These are phyloP conservation scores for Procambarus virginalis DNA, from an alignment of 1,140 invertebrate genomes.

Conservation along the genomic window DNA sequence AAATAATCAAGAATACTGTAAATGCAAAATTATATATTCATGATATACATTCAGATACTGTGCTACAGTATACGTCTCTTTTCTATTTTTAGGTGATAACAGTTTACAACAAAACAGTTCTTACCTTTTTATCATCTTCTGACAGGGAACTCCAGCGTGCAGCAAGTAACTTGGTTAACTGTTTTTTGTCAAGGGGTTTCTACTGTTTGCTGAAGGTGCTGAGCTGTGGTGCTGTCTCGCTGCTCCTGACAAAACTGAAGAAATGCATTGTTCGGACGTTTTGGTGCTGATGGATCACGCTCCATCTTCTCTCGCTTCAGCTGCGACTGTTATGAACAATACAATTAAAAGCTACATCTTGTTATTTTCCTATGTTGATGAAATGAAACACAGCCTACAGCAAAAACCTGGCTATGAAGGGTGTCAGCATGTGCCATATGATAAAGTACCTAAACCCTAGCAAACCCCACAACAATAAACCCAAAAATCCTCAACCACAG, in stretches of 20 bases:
- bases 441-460: too few relatives aligned
- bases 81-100: too few relatives aligned
- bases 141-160: conserved; percentile 52
- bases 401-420: too few relatives aligned
- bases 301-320: conserved; percentile 50
- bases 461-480: too few relatives aligned
- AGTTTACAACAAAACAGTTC: not conserved
- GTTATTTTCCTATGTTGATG: too few relatives aligned
- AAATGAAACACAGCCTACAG: too few relatives aligned
- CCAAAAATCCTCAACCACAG: too few relatives aligned
- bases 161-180: conserved; percentile 46
- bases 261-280: conserved; percentile 51
- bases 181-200: conserved; percentile 44
- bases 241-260: conserved; percentile 62
- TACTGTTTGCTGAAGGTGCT: conserved; percentile 29
- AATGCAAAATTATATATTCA: not conserved
- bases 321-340: not conserved
- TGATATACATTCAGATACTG: not conserved
- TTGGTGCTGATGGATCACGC: conserved; percentile 36
- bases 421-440: too few relatives aligned
- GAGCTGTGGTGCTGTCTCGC: conserved; percentile 34
- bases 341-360: not conserved
- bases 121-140: conserved; percentile 60
- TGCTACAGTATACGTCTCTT: not conserved
- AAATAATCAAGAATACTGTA: not conserved